phyloP scores from a whole-genome alignment of 2,888 invertebrate species.

The Coelopa pilipes region DNA sequence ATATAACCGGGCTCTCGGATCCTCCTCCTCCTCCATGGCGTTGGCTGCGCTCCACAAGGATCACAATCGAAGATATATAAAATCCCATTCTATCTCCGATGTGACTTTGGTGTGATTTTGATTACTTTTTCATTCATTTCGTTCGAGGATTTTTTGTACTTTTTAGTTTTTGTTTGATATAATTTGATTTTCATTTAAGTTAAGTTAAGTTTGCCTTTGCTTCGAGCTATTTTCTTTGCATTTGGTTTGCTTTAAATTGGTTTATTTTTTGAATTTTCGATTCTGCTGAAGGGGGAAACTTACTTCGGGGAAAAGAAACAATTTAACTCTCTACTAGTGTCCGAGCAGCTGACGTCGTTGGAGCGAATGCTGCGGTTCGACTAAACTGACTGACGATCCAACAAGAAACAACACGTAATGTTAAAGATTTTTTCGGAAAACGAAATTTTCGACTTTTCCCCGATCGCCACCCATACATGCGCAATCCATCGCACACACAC shows the following conservation, averaged over 20 bases:
- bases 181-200: constrained; percentile 9
- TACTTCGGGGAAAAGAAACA: constrained; percentile 68
- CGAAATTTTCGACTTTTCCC: constrained; percentile 55
- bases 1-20: too few relatives aligned
- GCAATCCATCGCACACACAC: constrained; percentile 30
- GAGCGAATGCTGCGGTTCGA: constrained; percentile 69
- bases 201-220: constrained; percentile 2
- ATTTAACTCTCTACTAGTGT: constrained; percentile 66
- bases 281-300: constrained; percentile 55
- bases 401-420: constrained; percentile 65
- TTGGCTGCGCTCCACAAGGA: too few relatives aligned
- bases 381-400: constrained; percentile 68
- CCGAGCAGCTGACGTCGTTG: constrained; percentile 69
- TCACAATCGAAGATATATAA: too few relatives aligned
- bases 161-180: constrained; percentile 7
- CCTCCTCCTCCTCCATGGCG: too few relatives aligned
- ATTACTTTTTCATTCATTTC: not conserved
- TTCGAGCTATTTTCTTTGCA: constrained; percentile 30
- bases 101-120: not conserved
- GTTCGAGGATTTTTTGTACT: constrained; percentile 1
- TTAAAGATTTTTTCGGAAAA: constrained; percentile 65
- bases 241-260: constrained; percentile 35
- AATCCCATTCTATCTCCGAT: too few relatives aligned
- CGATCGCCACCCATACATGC: constrained; percentile 45
- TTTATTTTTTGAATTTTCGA: constrained; percentile 26